Evolutionary conservation across 2,888 invertebrate genomes (phyloP), one percentile per base, ranked within the genome.

Genomic region (Mactromeris polynyma): DNA sequence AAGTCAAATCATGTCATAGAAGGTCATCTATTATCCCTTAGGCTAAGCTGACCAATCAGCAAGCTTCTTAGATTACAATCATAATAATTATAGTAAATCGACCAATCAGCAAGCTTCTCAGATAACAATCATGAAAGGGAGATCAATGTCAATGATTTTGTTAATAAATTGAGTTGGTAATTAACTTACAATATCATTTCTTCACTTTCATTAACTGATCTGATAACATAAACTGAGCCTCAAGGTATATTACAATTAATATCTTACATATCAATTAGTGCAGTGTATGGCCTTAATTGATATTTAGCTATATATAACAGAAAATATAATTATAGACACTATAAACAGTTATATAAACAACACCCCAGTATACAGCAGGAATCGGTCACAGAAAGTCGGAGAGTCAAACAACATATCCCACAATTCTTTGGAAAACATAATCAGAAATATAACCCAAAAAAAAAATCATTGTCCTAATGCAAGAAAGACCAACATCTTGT

Each of bases 61-160:
- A 33, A 73, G 36, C 73, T 36, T 73, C 73, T 73, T 36, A 33
- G 73, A 73, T 73, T 73, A 73, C 73, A 73, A 73, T 73, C 73
- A 73, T 73, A 73, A 33, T 6, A 73, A 36, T 33, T 17, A 58
- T 46, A 46, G 46, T 46, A 73, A 73, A 36, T 73, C 46, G 21
- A 73, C 73, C 73, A 73, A 73, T 73, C 73, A 73, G 73, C 33
- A 73, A 73, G 73, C 73, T 36, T 73, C 73, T 73, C 4, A 33
- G 73, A 73, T 73, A 36, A 73, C 73, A 73, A 73, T 73, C 73
- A 73, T 73, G 14, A 46, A 9, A 11, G n/a, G n/a, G 17, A 17
- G 9, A 36, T 19, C 26, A 73, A 36, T 33, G 73, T 33, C 31
- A 33, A 73, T 73, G 73, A 33, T 73, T 36, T 73, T 73, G 21